Percentiles rank a stretch among this genome's conserved stretches.
These are phyloP conservation scores for Lagria hirta DNA, from an alignment of 2,888 invertebrate species.

Conservation along the genomic window DNA sequence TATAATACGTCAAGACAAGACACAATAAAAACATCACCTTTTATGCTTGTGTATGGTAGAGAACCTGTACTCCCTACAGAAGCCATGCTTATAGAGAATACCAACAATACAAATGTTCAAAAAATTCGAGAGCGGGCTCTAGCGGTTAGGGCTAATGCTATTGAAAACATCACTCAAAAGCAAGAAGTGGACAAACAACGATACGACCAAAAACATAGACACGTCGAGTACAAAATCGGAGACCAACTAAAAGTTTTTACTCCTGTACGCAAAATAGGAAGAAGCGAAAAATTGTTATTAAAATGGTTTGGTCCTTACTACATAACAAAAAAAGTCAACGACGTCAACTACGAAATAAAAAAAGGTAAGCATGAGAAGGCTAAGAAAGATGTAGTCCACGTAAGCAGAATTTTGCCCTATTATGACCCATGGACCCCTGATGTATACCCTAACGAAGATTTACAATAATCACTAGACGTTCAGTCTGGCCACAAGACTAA, in stretches of 20 bases:
- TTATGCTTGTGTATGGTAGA: conserved; percentile 31
- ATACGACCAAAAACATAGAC: conserved; percentile 33
- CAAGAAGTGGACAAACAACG: conserved; percentile 31
- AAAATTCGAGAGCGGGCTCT: conserved; percentile 9
- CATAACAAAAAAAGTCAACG: not conserved
- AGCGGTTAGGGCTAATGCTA: too few relatives aligned
- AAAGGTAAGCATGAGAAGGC: too few relatives aligned
- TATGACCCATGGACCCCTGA: not conserved
- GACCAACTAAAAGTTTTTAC: conserved; percentile 15
- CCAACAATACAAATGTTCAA: not conserved
- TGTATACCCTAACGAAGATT: too few relatives aligned
- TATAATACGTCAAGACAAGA: conserved; percentile 34
- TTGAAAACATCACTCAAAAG: conserved; percentile 25
- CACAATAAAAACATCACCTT: conserved; percentile 28
- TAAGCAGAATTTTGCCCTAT: not conserved
- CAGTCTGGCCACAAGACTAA: too few relatives aligned
- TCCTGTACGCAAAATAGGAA: not conserved
- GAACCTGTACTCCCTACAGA: conserved; percentile 31
- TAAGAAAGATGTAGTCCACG: not conserved
- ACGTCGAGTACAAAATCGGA: conserved; percentile 25
- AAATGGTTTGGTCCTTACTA: not conserved
- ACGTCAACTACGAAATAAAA: not conserved
- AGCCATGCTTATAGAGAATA: conserved; percentile 9
- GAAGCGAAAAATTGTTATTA: not conserved
- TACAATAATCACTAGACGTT: too few relatives aligned